These are phyloP conservation scores for Hippocampus barbouri DNA, from an alignment of 2,113 vertebrate species.

Conservation along the genomic window DNA sequence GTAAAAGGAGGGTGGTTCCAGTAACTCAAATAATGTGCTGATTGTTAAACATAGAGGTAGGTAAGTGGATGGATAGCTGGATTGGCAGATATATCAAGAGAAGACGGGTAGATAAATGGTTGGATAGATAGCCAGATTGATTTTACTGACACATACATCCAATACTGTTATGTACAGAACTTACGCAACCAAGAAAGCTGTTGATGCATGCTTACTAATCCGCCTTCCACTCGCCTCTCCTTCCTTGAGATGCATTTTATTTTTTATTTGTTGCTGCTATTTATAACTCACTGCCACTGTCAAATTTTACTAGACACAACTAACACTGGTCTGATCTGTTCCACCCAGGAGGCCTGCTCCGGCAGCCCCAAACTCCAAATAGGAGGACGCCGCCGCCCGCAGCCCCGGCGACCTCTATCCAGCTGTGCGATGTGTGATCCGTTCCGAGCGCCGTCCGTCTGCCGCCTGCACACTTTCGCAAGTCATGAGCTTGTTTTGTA, in stretches of 20 bases:
- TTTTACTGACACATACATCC: not conserved
- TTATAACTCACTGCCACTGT: not conserved
- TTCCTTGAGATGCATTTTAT: not conserved
- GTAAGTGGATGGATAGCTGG: too few species aligned
- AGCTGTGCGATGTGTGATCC: slow-evolving; percentile 44
- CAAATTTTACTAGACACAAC: not conserved
- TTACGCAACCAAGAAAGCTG: not conserved
- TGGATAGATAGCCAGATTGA: too few species aligned
- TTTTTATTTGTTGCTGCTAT: not conserved
- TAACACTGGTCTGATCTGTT: slow-evolving; percentile 15
- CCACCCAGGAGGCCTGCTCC: slow-evolving; percentile 69
- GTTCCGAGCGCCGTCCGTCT: slow-evolving; percentile 38
- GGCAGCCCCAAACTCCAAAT: slow-evolving; percentile 56
- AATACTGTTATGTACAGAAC: not conserved
- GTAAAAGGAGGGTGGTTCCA: too few species aligned
- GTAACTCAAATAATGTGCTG: too few species aligned
- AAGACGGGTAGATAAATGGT: too few species aligned
- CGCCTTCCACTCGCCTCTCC: not conserved
- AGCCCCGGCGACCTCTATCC: not conserved
- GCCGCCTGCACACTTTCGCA: slow-evolving; percentile 47
- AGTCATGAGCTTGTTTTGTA: slow-evolving; percentile 48
- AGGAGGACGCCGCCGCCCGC: slow-evolving; percentile 26
- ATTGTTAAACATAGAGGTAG: too few species aligned
- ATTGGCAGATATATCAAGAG: too few species aligned
- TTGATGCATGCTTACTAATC: not conserved